Conservation (phyloP, 1,140 invertebrate genomes). For the Pogonus chalceus region DNA sequence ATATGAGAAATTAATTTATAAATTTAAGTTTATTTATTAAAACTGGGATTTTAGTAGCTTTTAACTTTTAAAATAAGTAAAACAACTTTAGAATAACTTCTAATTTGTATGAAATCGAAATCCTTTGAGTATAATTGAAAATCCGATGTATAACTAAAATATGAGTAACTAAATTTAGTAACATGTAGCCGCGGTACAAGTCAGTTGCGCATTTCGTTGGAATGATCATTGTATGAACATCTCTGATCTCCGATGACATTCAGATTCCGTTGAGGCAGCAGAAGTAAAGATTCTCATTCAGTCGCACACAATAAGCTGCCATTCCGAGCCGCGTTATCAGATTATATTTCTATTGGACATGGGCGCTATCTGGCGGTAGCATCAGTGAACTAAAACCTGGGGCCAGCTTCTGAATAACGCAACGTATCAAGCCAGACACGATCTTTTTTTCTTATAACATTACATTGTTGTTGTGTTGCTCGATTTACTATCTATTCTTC, state of each 20-base stretch:
- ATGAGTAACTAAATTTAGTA: too few relatives aligned
- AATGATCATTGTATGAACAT: too few relatives aligned
- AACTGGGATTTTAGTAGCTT: too few relatives aligned
- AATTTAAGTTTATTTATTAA: too few relatives aligned
- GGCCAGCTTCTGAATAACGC: slow-evolving; percentile 4
- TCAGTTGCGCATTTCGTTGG: too few relatives aligned
- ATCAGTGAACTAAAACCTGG: slow-evolving; percentile 2
- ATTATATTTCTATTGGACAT: slow-evolving; percentile 6
- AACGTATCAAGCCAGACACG: background rate
- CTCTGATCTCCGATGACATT: slow-evolving; percentile 7
- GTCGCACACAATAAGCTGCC: slow-evolving; percentile 5
- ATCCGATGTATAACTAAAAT: too few relatives aligned
- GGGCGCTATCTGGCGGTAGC: slow-evolving; percentile 4
- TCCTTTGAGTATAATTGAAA: too few relatives aligned
- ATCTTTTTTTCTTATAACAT: background rate
- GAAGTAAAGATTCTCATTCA: background rate
- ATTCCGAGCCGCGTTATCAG: background rate
- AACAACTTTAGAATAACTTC: too few relatives aligned
- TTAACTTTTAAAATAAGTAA: too few relatives aligned
- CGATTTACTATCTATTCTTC: background rate
- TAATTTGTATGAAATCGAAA: too few relatives aligned
- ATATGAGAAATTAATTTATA: too few relatives aligned
- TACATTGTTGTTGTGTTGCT: background rate
- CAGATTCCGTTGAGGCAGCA: background rate
- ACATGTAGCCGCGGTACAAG: too few relatives aligned